Base-by-base conservation (phyloP, 2,888 invertebrate genomes). In the Andrena fulva region DNA sequence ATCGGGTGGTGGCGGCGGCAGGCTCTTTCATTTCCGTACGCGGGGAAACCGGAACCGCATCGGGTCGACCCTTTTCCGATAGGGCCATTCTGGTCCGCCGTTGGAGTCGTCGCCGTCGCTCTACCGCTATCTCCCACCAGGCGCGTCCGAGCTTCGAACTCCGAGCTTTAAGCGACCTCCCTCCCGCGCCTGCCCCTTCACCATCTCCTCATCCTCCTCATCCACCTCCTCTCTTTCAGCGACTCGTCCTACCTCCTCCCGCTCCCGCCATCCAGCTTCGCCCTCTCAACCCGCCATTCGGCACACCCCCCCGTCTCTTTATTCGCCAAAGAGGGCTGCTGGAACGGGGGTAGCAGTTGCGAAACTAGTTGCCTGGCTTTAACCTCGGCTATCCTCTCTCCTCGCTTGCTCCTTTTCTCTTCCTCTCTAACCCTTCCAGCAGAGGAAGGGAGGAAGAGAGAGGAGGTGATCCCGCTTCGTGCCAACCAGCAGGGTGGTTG, bases 1-100 rank as follows among this genome's bases (percentile, higher is more conserved):
- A 48, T 69, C 20, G 64, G 52, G 59, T n/a, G 31, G 60, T 48
- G 68, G 69, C 52, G 68, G 69, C 52, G 68, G 59, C 63, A 81
- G 74, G 70, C 86, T 90, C 86, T 91, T 91, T 89, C 90, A 90
- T 91, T 91, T 90, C 88, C 91, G 89, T 77, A 67, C 81, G 80
- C 73, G 84, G 85, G 81, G 48, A 63, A 79, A 64, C 77, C 86
- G 80, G 83, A 89, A 87, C 84, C 82, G 81, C 87, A 82, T 82
- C 84, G 82, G 80, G 76, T 84, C 74, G 83, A 87, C 84, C 78
- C 85, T 80, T 80, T 84, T 85, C 87, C 86, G 85, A 84, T 88
- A 75, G 77, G 82, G 60, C 67, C 77, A 85, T 82, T 66, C 70
- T 66, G 79, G n/a, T 69, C 76, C 66, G 42, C 33, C 54, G 68